phyloP scores from a whole-genome alignment of 2,113 vertebrate genomes.

The Perca fluviatilis region DNA sequence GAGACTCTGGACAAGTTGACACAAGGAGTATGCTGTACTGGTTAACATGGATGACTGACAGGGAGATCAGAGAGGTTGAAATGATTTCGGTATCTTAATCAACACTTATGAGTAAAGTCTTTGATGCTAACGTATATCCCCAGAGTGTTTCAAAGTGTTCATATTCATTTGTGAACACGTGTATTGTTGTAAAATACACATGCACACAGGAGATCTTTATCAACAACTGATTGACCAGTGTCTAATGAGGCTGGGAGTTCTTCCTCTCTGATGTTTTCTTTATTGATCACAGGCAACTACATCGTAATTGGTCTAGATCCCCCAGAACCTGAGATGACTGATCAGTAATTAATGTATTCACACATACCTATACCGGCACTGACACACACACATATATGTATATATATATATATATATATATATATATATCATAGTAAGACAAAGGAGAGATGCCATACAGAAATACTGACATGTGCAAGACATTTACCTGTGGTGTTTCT shows the following conservation, averaged over 20 bases:
- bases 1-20: constrained; percentile 69
- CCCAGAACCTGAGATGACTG: constrained; percentile 48
- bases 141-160: constrained; percentile 3
- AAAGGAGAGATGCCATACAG: background rate
- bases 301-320: constrained; percentile 66
- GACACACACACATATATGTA: background rate
- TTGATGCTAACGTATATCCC: constrained; percentile 42
- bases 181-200: constrained; percentile 48
- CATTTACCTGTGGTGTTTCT: constrained; percentile 38
- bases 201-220: constrained; percentile 59
- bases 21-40: constrained; percentile 32
- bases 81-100: constrained; percentile 47
- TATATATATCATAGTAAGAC: background rate
- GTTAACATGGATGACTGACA: constrained; percentile 27
- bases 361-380: background rate
- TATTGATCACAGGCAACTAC: constrained; percentile 65
- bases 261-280: constrained; percentile 70
- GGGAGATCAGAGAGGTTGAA: constrained; percentile 40
- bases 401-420: background rate
- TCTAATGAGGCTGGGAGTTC: constrained; percentile 73
- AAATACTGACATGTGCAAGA: constrained; percentile 5
- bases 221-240: constrained; percentile 64
- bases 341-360: constrained; percentile 40
- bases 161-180: constrained; percentile 17
- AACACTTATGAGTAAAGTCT: constrained; percentile 27